phyloP scores from a whole-genome alignment of 2,888 invertebrate genomes.

The Chloroclysta siterata region DNA sequence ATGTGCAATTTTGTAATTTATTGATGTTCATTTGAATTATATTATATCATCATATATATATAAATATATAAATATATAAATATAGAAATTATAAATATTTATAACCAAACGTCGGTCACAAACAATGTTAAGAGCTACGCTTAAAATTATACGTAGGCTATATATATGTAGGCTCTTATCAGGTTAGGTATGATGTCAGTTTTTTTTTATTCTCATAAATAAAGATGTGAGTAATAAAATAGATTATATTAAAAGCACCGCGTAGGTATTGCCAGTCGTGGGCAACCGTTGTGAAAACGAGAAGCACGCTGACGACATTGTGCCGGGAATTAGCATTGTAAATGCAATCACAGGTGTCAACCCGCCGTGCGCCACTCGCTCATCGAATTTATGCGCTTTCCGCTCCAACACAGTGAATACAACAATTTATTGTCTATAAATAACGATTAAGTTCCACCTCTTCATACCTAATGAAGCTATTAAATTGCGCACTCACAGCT shows the following conservation, averaged over 20 bases:
- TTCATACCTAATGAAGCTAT: constrained; percentile 65
- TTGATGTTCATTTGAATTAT: no score
- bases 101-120: no score
- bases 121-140: no score
- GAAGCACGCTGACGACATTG: constrained; percentile 72
- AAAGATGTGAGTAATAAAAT: constrained; percentile 1
- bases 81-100: no score
- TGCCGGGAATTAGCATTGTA: constrained; percentile 83
- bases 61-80: no score
- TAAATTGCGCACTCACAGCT: constrained; percentile 57
- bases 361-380: constrained; percentile 76
- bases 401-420: constrained; percentile 74
- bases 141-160: no score
- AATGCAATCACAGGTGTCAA: constrained; percentile 85
- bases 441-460: constrained; percentile 69
- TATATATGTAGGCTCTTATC: no score
- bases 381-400: constrained; percentile 81
- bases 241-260: neutral
- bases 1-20: no score
- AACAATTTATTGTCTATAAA: constrained; percentile 79
- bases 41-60: no score
- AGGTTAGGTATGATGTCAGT: no score
- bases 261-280: constrained; percentile 6
- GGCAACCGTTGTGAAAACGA: constrained; percentile 52
- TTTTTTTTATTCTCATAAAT: neutral